Base-by-base conservation (phyloP, 2,113 vertebrate species). In the Coptodon bakossiorum region DNA sequence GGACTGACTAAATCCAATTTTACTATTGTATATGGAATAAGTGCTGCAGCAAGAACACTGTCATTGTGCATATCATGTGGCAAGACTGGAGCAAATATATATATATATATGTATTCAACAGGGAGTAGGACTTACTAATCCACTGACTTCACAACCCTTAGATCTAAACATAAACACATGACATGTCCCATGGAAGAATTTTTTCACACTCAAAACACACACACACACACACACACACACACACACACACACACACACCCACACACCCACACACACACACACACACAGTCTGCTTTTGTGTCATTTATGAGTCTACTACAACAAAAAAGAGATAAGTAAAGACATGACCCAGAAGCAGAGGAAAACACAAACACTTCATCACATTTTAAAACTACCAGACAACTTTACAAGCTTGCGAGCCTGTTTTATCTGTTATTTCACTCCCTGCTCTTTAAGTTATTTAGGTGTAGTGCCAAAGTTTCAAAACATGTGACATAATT, bases 1-100 rank as follows among this genome's bases (percentile, higher is more conserved):
- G 27, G 24, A 79, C 52, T n/a, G 76, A 82, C 81, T 52, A 80
- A 80, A 94, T 90, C 45, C 22, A 22, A 79, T 90, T 90, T 53
- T 43, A 31, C 89, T 80, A 85, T 6, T 57, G 87, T 34, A 66
- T 53, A 87, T 88, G 31, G 87, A 92, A 52, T 22, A 76, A 85
- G 57, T 29, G 40, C 36, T 52, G 9, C 80, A 86, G 53, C 54
- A 19, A 71, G 68, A 80, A 80, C 81, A 57, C 63, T 29, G 40
- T 17, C 6, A 38, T 27, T n/a, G 19, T 22, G 14, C 57, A 79
- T 27, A 7, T 43, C 48, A 2, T 4, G 4, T 43, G 50, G 52
- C 24, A 13, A 19, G 8, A 10, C 43, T 4, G 24, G 7, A 59
- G 52, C 34, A 27, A 17, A 79, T 34, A 52, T 8, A 43, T 13